Evolutionary conservation across 2,113 vertebrate species (phyloP).

Genomic region (Egretta garzetta): DNA sequence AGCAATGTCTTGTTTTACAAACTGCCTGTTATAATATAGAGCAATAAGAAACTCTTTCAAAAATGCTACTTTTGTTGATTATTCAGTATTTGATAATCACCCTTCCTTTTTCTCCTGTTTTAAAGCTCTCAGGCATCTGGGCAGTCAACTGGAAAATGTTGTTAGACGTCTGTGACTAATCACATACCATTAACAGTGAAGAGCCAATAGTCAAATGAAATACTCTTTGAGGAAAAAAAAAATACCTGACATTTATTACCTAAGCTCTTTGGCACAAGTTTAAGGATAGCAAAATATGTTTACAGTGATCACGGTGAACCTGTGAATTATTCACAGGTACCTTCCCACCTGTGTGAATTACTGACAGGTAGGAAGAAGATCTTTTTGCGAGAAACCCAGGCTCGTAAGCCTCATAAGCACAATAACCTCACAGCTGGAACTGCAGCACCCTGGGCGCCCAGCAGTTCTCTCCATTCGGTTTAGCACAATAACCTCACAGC

Average conservation of each 20-base stretch:
- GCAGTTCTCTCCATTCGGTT: not conserved
- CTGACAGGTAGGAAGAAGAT: not conserved
- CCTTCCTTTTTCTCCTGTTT: not conserved
- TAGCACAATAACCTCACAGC: not conserved
- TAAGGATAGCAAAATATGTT: not conserved
- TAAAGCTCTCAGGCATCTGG: not conserved
- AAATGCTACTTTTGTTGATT: not conserved
- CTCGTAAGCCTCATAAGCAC: not conserved
- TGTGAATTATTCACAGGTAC: not conserved
- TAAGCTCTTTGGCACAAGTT: not conserved
- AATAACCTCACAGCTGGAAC: not conserved
- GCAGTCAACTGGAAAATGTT: not conserved
- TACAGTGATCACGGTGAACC: not conserved
- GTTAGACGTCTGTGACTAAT: not conserved
- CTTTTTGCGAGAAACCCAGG: not conserved
- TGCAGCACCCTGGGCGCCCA: not conserved
- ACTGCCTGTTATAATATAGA: not conserved
- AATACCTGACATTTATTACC: not conserved
- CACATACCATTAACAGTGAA: not conserved
- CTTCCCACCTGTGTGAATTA: not conserved
- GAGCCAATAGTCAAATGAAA: not conserved
- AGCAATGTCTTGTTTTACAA: not conserved
- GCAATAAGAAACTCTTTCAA: not conserved
- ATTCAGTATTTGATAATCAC: not conserved
- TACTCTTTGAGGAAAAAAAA: not conserved